Evolutionary conservation across 2,113 vertebrate genomes (phyloP), one percentile per base, ranked within the genome.

Genomic region (Charadrius vociferus): DNA sequence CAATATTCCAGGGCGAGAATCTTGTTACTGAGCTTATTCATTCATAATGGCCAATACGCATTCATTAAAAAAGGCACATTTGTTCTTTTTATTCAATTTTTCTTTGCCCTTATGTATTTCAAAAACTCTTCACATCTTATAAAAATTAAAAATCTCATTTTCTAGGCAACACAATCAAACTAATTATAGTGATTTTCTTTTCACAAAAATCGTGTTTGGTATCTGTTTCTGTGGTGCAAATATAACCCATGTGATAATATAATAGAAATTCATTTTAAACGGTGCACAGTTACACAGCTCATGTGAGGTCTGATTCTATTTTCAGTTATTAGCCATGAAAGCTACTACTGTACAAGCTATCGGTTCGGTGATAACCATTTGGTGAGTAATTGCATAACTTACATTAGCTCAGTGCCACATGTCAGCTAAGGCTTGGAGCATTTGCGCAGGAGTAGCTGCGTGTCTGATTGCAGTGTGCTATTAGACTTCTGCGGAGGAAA

Each of bases 321-420:
- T 86, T 77, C 53, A 20, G 26, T 77, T 90, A 82, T 93, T 85
- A 85, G 36, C 77, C 56, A 53, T 58, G 93, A 84, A 97, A 95
- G 78, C 47, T 91, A 58, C 55, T 73, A 73, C 53, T 88, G 73
- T 91, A 80, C 47, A 70, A 90, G 37, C 78, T 79, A 62, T 89
- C 2, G 5, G 53, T 68, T 95, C 81, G 82, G 71, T 80, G 84
- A 62, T 70, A 90, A 36, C 19, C 23, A 24, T 91, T 93, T 93
- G 89, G 70, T 91, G 50, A 32, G 29, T 82, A 93, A 88, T 80
- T 94, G 71, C 41, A 59, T 6, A 63, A 73, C 58, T 75, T 77
- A 32, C 7, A 65, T 96, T 75, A 96, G 26, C 45, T 94, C 19
- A 7, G 53, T 73, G 84, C 71, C 89, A 66, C 81, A 39, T 53